Evolutionary conservation across 2,888 invertebrate species (phyloP).

Genomic region (Aquatica leii): DNA sequence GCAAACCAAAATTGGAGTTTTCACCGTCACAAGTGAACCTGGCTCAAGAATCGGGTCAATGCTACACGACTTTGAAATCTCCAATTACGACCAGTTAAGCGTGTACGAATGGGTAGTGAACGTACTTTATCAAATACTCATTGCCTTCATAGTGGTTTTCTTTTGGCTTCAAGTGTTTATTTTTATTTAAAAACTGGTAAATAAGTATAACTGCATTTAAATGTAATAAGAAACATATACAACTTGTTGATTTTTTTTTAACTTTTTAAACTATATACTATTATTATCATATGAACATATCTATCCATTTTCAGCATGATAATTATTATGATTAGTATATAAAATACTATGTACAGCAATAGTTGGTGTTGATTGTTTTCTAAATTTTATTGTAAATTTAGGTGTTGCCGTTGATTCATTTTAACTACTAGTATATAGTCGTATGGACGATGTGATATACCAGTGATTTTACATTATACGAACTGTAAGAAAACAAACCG

Average conservation of each 20-base stretch:
- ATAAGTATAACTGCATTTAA: background rate
- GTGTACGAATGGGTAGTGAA: conserved; percentile 17
- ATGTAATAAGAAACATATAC: background rate
- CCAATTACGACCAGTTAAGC: conserved; percentile 27
- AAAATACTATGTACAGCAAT: background rate
- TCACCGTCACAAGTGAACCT: conserved; percentile 56
- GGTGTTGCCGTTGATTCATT: no score
- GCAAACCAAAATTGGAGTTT: conserved; percentile 65
- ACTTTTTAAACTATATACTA: no score
- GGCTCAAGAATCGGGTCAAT: conserved; percentile 54
- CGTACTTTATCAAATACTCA: conserved; percentile 21
- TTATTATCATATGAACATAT: conserved; percentile 5
- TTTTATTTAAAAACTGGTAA: background rate
- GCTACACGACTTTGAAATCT: conserved; percentile 50
- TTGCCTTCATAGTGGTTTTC: conserved; percentile 22
- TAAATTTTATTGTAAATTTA: background rate
- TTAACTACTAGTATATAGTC: no score
- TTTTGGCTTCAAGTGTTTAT: no score
- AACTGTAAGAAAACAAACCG: no score
- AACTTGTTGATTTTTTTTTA: no score
- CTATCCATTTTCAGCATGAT: background rate
- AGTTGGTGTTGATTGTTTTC: conserved; percentile 5
- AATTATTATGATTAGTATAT: background rate
- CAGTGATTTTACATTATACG: no score
- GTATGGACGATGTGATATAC: no score